Percentiles rank a stretch among this genome's conserved stretches.
Conservation (phyloP, 2,888 invertebrate genomes). For the Didymodactylos carnosus region DNA sequence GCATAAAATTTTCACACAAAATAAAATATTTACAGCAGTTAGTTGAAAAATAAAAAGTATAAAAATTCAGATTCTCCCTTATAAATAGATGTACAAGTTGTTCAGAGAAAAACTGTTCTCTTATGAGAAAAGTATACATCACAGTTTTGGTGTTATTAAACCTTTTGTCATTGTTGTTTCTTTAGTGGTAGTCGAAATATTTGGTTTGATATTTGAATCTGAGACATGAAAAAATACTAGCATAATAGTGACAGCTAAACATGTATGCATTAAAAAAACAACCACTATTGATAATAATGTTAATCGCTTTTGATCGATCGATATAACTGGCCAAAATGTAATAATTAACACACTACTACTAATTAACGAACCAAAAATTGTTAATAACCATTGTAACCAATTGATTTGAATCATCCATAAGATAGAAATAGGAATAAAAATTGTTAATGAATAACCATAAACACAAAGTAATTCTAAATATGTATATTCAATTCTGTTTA, state of each 20-base stretch:
- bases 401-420: constrained; percentile 60
- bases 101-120: too few species aligned
- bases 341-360: constrained; percentile 67
- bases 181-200: not conserved
- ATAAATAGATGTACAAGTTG: too few species aligned
- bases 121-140: too few species aligned
- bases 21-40: too few species aligned
- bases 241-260: not conserved
- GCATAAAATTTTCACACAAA: too few species aligned
- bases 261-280: not conserved
- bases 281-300: not conserved
- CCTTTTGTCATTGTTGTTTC: not conserved
- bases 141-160: not conserved
- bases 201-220: not conserved
- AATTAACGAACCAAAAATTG: constrained; percentile 55
- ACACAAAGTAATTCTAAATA: constrained; percentile 70
- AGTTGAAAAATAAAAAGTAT: too few species aligned
- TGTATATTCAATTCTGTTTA: constrained; percentile 36
- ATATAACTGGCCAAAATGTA: constrained; percentile 55
- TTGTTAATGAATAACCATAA: constrained; percentile 79
- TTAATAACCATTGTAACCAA: constrained; percentile 69
- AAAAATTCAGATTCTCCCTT: too few species aligned
- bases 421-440: constrained; percentile 77
- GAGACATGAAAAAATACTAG: not conserved
- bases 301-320: constrained; percentile 30